Evolutionary conservation across 2,797 vertebrate species (phyloP).

Genomic region (Characodon lateralis): DNA sequence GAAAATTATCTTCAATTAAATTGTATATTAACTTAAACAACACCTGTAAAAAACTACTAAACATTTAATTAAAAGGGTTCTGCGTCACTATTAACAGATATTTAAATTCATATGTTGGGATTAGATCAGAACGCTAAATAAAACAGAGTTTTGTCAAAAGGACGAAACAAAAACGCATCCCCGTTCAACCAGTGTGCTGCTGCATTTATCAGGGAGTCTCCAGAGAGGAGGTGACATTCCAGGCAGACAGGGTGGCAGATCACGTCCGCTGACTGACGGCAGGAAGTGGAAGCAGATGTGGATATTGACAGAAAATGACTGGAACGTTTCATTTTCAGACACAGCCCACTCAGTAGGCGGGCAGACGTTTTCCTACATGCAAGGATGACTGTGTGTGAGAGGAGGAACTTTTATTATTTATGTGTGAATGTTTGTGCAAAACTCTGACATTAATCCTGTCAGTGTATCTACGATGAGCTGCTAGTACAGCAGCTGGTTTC

Average conservation of each 20-base stretch:
- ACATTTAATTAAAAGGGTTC: background rate
- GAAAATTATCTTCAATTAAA: background rate
- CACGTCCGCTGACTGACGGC: slow-evolving; percentile 39
- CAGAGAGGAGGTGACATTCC: slow-evolving; percentile 53
- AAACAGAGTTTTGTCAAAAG: background rate
- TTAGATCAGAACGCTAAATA: background rate
- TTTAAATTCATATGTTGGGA: background rate
- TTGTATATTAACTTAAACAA: no score
- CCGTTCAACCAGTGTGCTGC: background rate
- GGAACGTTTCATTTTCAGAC: slow-evolving; percentile 45
- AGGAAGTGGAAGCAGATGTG: slow-evolving; percentile 46
- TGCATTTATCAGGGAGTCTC: slow-evolving; percentile 32
- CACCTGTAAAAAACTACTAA: no score
- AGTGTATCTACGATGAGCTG: slow-evolving; percentile 26
- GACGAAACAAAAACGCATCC: background rate
- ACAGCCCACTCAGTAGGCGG: slow-evolving; percentile 31
- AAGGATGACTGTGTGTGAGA: background rate
- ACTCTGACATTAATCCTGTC: slow-evolving; percentile 47
- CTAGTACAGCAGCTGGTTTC: slow-evolving; percentile 17
- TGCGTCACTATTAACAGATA: background rate
- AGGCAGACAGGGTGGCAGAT: slow-evolving; percentile 48
- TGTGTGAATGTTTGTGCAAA: slow-evolving; percentile 37
- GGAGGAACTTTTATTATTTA: slow-evolving; percentile 11
- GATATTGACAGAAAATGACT: slow-evolving; percentile 61
- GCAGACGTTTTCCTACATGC: slow-evolving; percentile 7